Evolutionary conservation across 2,113 vertebrate genomes (phyloP).

Genomic region (Pica pica): DNA sequence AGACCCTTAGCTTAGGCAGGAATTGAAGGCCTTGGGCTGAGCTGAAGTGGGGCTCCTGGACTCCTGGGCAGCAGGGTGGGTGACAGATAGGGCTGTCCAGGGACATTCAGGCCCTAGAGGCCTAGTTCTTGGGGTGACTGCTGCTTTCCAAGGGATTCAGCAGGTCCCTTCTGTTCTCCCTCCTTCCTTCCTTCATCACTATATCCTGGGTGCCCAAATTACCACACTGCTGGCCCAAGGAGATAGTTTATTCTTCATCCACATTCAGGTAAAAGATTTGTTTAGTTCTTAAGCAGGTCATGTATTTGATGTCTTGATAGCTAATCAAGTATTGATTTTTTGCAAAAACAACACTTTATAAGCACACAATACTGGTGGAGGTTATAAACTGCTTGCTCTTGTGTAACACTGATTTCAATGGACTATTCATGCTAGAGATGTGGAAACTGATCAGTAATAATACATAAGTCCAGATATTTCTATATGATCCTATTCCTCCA

Average conservation of each 20-base stretch:
- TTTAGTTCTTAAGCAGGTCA: not conserved
- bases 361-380: not conserved
- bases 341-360: not conserved
- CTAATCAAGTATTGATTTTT: not conserved
- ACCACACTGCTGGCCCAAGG: not conserved
- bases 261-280: not conserved
- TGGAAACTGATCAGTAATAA: not conserved
- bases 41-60: not conserved
- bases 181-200: rapidly evolving
- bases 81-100: not conserved
- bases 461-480: not conserved
- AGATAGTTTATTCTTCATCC: not conserved
- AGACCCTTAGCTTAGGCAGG: not conserved
- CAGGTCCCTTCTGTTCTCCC: not conserved
- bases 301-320: not conserved
- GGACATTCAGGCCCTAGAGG: not conserved
- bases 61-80: not conserved
- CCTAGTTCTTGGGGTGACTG: not conserved
- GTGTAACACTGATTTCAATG: not conserved
- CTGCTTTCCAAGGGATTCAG: not conserved
- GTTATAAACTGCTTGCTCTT: not conserved
- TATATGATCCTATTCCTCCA: not conserved
- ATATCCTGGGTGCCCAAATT: not conserved
- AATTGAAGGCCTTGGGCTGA: not conserved
- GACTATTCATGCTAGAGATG: not conserved